A percentile compares a stretch with the other conserved stretches of the same genome.
These are phyloP conservation scores for Cryptophagus acutangulus DNA, from an alignment of 2,888 invertebrate genomes.

Conservation along the genomic window DNA sequence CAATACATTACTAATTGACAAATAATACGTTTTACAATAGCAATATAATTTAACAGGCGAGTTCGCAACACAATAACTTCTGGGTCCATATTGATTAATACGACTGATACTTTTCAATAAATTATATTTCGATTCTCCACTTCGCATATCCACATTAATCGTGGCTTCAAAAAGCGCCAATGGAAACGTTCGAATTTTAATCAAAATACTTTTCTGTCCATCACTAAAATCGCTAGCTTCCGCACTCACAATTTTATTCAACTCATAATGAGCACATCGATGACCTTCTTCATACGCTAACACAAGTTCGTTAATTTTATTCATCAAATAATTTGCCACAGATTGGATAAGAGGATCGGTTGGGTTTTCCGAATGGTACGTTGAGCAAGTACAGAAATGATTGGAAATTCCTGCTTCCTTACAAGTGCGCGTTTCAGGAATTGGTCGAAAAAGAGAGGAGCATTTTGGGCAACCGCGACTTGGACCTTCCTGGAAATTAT, in stretches of 20 bases:
- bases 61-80: neutral
- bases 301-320: slow-evolving; percentile 27
- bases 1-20: no score
- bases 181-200: slow-evolving; percentile 62
- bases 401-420: slow-evolving; percentile 61
- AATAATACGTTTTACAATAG: no score
- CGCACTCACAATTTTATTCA: slow-evolving; percentile 31
- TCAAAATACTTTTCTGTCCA: slow-evolving; percentile 50
- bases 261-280: slow-evolving; percentile 31
- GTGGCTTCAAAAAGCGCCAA: slow-evolving; percentile 67
- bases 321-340: slow-evolving; percentile 52
- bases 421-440: slow-evolving; percentile 60
- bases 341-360: slow-evolving; percentile 51
- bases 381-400: slow-evolving; percentile 73
- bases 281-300: slow-evolving; percentile 17
- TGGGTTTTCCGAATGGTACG: slow-evolving; percentile 49
- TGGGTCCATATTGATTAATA: neutral
- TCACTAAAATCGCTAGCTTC: slow-evolving; percentile 25
- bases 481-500: slow-evolving; percentile 29
- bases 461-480: slow-evolving; percentile 62
- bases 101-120: neutral
- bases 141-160: slow-evolving; percentile 46
- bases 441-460: slow-evolving; percentile 59
- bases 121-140: neutral
- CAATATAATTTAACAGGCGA: no score